Evolutionary conservation across 1,140 invertebrate genomes (phyloP).

Genomic region (Apis dorsata): DNA sequence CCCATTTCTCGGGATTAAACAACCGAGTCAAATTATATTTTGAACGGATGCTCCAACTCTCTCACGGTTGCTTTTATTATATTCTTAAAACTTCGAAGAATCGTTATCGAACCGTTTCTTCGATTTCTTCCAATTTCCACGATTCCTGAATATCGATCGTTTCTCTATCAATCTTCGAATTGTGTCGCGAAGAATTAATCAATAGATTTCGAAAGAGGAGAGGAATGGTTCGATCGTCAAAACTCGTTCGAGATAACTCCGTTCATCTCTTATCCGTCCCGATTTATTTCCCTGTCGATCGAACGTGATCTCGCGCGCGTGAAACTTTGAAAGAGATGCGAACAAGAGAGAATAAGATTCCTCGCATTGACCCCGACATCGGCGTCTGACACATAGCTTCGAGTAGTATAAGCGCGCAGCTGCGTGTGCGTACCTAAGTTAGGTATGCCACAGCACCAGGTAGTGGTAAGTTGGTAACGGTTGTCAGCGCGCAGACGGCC

Average conservation of each 20-base stretch:
- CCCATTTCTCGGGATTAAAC: conserved; percentile 12
- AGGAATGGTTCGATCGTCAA: not conserved
- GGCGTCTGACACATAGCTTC: conserved; percentile 22
- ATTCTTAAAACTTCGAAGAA: not conserved
- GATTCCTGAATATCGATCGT: no score
- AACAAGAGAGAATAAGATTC: conserved; percentile 23
- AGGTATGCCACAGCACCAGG: conserved; percentile 48
- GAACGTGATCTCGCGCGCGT: not conserved
- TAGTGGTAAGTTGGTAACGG: conserved; percentile 58
- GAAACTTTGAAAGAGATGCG: not conserved
- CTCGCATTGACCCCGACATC: conserved; percentile 47
- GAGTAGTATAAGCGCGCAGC: not conserved
- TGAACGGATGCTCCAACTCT: not conserved
- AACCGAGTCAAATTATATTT: conserved; percentile 9
- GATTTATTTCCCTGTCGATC: no score
- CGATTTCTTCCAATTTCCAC: no score
- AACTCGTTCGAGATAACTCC: no score
- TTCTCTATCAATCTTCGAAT: no score
- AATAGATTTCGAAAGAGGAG: no score
- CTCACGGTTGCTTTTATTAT: not conserved
- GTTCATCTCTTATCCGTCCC: no score
- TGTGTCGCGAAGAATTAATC: not conserved
- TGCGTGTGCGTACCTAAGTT: conserved; percentile 32
- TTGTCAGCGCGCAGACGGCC: conserved; percentile 57
- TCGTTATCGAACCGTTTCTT: no score